phyloP scores from a whole-genome alignment of 2,797 vertebrate species.

The Chaetodon trifasciatus region DNA sequence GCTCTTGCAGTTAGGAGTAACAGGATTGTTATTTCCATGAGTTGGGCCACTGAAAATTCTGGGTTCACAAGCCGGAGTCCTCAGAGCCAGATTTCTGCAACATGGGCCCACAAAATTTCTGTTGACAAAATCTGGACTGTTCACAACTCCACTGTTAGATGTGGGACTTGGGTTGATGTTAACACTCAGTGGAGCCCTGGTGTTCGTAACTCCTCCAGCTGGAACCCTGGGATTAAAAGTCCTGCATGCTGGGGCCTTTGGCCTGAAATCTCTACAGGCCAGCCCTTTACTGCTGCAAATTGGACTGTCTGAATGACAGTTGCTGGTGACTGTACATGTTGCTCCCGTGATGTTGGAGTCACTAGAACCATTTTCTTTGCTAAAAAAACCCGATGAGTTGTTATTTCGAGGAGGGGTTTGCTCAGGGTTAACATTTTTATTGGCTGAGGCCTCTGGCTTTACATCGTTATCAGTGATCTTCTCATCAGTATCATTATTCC shows the following conservation, averaged over 20 bases:
- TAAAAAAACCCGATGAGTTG: not conserved
- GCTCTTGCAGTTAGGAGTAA: slow-evolving; percentile 10
- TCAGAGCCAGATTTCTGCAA: slow-evolving; percentile 41
- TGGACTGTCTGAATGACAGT: slow-evolving; percentile 2
- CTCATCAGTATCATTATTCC: slow-evolving; percentile 40
- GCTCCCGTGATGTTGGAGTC: slow-evolving; percentile 3
- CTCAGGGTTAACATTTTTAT: slow-evolving; percentile 1
- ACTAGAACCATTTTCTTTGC: slow-evolving; percentile 13
- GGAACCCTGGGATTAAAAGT: slow-evolving; percentile 19
- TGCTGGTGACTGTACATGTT: not conserved
- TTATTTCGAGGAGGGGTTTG: slow-evolving; percentile 1
- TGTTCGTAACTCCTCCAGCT: not conserved
- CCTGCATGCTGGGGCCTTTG: slow-evolving; percentile 12
- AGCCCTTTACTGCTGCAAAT: slow-evolving; percentile 13
- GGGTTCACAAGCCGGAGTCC: slow-evolving; percentile 26
- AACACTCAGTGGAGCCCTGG: not conserved
- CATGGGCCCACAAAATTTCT: slow-evolving; percentile 33
- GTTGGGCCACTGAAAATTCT: slow-evolving; percentile 1
- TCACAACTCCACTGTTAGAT: slow-evolving; percentile 3
- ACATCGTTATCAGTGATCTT: slow-evolving; percentile 11
- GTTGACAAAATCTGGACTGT: not conserved
- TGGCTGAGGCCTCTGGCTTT: not conserved
- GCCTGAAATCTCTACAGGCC: slow-evolving; percentile 10
- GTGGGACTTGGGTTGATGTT: slow-evolving; percentile 6
- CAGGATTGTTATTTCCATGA: slow-evolving; percentile 2